phyloP scores from a whole-genome alignment of 2,113 vertebrate species.

The Oryzias melastigma region DNA sequence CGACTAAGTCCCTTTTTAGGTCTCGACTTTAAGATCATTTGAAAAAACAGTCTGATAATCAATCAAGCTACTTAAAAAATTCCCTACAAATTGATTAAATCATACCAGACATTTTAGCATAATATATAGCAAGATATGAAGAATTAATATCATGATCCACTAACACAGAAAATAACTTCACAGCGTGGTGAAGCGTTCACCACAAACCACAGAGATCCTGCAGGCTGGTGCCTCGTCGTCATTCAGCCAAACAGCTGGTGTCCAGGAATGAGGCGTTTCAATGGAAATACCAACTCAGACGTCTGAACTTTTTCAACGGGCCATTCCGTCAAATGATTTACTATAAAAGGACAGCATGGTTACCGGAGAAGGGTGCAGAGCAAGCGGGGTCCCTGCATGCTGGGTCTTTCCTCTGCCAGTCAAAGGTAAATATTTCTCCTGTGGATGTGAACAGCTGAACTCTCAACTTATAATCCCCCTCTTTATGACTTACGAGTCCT shows the following conservation, averaged over 20 bases:
- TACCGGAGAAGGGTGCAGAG: constrained; percentile 39
- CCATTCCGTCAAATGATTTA: constrained; percentile 55
- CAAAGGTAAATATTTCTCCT: constrained; percentile 39
- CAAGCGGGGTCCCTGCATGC: constrained; percentile 13
- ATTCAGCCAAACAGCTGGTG: constrained; percentile 71
- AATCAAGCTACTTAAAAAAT: too few relatives aligned
- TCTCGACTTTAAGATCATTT: too few relatives aligned
- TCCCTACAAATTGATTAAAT: neutral
- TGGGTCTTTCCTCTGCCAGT: constrained; percentile 35
- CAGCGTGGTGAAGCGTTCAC: constrained; percentile 39
- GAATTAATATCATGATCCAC: constrained; percentile 12
- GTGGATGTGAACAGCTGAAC: constrained; percentile 28
- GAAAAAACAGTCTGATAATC: too few relatives aligned
- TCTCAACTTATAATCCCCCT: constrained; percentile 16
- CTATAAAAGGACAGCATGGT: constrained; percentile 26
- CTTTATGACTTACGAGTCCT: constrained; percentile 46
- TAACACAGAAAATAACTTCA: constrained; percentile 15
- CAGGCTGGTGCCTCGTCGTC: constrained; percentile 29
- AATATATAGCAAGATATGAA: constrained; percentile 48
- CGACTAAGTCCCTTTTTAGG: too few relatives aligned
- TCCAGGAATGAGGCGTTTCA: constrained; percentile 67
- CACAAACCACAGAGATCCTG: constrained; percentile 34
- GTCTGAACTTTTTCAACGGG: constrained; percentile 38
- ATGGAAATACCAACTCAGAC: constrained; percentile 72
- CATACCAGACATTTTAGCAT: constrained; percentile 20